Conservation (phyloP, 2,797 vertebrate genomes). For the Neomorphus geoffroyi region DNA sequence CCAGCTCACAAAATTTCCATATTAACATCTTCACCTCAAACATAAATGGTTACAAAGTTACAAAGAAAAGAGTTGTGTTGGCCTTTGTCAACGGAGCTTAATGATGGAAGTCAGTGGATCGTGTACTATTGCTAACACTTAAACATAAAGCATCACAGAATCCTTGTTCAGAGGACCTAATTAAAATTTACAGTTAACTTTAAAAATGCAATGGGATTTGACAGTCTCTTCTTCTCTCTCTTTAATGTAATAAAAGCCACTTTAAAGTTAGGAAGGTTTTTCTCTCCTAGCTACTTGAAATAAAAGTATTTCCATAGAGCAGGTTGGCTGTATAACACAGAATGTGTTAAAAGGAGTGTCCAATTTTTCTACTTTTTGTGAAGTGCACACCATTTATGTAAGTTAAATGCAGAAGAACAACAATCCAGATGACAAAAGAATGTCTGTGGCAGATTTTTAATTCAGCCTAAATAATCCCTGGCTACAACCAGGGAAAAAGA, state of each 20-base stretch:
- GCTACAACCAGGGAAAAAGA: not conserved
- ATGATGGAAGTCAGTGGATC: constrained; percentile 49
- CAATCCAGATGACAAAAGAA: not conserved
- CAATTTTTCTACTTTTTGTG: not conserved
- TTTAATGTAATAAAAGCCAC: constrained; percentile 36
- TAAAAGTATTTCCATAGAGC: constrained; percentile 6
- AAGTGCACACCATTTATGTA: not conserved
- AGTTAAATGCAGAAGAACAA: not conserved
- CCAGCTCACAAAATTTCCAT: constrained; percentile 79
- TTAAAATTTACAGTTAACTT: constrained; percentile 70
- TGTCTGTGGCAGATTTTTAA: not conserved
- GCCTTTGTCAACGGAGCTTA: constrained; percentile 74
- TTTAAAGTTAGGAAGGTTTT: constrained; percentile 37
- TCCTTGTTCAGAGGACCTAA: constrained; percentile 60
- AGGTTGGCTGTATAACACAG: not conserved
- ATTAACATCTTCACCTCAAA: constrained; percentile 83
- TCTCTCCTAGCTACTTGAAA: constrained; percentile 28
- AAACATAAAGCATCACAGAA: constrained; percentile 20
- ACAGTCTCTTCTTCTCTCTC: not conserved
- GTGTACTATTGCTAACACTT: not conserved
- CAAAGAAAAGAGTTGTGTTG: constrained; percentile 71
- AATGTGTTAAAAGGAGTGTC: not conserved
- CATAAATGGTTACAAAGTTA: constrained; percentile 80
- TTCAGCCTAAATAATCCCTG: not conserved
- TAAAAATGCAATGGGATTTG: constrained; percentile 63